A percentile compares a stretch with the other conserved stretches of the same genome.
phyloP scores from a whole-genome alignment of 2,797 vertebrate genomes.

The Cephalopachus bancanus region DNA sequence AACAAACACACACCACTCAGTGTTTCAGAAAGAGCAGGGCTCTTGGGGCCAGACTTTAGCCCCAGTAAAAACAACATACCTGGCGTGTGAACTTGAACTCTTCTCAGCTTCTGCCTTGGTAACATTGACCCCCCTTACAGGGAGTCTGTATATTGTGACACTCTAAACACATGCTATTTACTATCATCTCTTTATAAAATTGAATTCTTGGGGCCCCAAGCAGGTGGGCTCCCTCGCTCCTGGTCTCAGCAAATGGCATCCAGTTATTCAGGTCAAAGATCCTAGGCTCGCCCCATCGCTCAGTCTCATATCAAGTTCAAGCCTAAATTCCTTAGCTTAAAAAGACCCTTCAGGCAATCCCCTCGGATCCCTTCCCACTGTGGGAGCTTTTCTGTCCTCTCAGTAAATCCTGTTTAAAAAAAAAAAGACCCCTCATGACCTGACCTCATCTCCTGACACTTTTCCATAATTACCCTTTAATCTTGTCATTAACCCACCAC shows the following conservation, averaged over 20 bases:
- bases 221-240: neutral
- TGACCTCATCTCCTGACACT: neutral
- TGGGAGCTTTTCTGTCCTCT: no score
- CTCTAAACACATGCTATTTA: neutral
- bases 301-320: neutral
- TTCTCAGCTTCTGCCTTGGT: neutral
- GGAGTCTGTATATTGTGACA: neutral
- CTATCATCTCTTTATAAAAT: neutral
- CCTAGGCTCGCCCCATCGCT: neutral
- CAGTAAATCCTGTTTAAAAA: no score
- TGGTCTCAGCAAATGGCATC: neutral
- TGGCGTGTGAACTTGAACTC: neutral
- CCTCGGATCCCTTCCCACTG: no score
- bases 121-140: neutral
- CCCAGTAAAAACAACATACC: neutral
- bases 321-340: constrained; percentile 16
- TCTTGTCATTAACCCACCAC: neutral
- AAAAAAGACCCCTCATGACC: neutral
- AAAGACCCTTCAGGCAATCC: neutral
- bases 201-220: neutral
- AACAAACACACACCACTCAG: neutral
- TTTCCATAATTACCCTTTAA: neutral
- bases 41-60: neutral
- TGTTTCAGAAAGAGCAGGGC: neutral
- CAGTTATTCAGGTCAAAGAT: neutral